These are phyloP conservation scores for Marmota flaviventris DNA, from an alignment of 2,113 vertebrate species.

Conservation along the genomic window DNA sequence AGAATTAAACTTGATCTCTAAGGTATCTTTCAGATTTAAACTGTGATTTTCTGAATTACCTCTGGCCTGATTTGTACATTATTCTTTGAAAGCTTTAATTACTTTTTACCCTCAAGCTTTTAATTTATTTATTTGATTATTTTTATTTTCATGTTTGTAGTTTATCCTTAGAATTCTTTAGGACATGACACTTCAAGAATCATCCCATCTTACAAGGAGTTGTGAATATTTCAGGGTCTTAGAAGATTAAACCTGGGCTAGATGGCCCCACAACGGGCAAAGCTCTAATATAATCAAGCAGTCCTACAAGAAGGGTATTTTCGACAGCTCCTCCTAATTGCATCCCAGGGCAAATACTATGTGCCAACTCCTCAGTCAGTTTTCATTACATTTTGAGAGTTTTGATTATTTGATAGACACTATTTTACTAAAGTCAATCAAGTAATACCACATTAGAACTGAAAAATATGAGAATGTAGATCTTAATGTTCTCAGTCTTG, in stretches of 20 bases:
- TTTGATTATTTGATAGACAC: background rate
- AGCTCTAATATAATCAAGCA: background rate
- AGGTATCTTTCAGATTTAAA: background rate
- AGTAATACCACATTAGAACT: background rate
- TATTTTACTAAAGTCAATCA: background rate
- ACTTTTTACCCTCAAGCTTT: background rate
- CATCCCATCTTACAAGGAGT: background rate
- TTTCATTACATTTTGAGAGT: background rate
- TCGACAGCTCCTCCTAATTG: background rate
- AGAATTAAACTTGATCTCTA: background rate
- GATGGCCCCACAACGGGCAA: background rate
- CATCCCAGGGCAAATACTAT: background rate
- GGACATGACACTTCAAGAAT: background rate
- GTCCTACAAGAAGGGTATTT: background rate
- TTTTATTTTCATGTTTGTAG: background rate
- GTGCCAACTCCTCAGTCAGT: background rate
- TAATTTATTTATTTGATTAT: too few species aligned
- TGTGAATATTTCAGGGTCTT: background rate
- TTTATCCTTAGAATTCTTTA: background rate
- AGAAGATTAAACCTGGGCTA: background rate
- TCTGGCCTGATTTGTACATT: background rate
- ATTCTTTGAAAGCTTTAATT: slow-evolving; percentile 3
- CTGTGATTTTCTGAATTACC: slow-evolving; percentile 1
- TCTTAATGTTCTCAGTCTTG: background rate
- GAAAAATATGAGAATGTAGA: background rate